phyloP scores from a whole-genome alignment of 1,140 invertebrate species.

The Panagrolaimus sp. region DNA sequence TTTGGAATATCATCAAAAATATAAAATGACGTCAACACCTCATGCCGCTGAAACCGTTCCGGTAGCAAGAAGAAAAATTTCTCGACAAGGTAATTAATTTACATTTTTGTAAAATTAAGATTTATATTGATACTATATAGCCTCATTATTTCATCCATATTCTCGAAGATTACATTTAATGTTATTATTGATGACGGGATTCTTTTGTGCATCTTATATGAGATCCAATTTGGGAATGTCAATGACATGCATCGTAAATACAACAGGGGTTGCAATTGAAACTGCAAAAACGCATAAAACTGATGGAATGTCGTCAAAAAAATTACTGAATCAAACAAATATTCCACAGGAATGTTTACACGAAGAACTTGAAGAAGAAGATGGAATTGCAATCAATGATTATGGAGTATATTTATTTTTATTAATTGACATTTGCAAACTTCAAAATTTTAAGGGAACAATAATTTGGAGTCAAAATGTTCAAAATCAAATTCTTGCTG shows the following conservation, averaged over 20 bases:
- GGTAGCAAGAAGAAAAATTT: not conserved
- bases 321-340: not conserved
- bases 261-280: conserved; percentile 2
- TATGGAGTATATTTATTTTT: not conserved
- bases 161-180: conserved; percentile 17
- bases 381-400: not conserved
- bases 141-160: not conserved
- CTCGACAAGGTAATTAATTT: not conserved
- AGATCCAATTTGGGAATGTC: conserved; percentile 5
- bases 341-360: conserved; percentile 6
- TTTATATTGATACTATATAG: not conserved
- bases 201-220: conserved; percentile 6
- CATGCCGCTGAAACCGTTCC: no score
- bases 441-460: conserved; percentile 13
- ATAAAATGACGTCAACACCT: no score
- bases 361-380: conserved; percentile 4
- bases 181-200: conserved; percentile 13
- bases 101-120: not conserved
- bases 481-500: conserved; percentile 13
- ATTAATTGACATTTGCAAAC: not conserved
- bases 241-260: conserved; percentile 17
- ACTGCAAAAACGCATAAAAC: conserved; percentile 15
- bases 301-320: not conserved
- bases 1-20: no score
- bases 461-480: conserved; percentile 13